Base-by-base conservation (phyloP, 2,888 invertebrate species). In the Drosophila setosimentum region DNA sequence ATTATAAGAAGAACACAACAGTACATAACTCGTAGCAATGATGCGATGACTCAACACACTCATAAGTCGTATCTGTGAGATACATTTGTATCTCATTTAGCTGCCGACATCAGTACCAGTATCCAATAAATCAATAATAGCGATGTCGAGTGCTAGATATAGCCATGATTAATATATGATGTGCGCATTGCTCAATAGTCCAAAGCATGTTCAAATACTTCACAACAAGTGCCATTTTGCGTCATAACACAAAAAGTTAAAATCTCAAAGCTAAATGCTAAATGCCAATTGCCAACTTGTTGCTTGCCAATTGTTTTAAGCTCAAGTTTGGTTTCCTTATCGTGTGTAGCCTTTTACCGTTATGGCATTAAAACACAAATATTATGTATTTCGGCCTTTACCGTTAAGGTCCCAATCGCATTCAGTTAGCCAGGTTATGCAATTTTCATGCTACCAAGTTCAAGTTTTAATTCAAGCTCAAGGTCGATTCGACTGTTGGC, bases 401-500 rank as follows among this genome's bases (percentile, higher is more conserved):
- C 69, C 54, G 70, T 70, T 73, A 69, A 60, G 42, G 27, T 29
- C 64, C 37, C 27, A 29, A 58, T 29, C 68, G 63, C 63, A 72
- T 45, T 50, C 59, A 32, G 42, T 32, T 35, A 27, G 64, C 63
- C 54, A 40, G 16, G 69, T 78, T 87, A 72, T 85, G 87, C 84
- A 85, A 85, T 73, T 88, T 65, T 50, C 42, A 32, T 57, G 62
- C 61, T 55, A 67, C 51, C 83, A 78, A 82, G 81, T 83, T 85
- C 80, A 87, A 85, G 74, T 75, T 78, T 80, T 73, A 78, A 77
- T 80, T 84, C 83, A 89, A 87, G 91, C 83, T 85, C 91, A 91
- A 91, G 87, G 88, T 89, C 83, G 82, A 65, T 69, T 68, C 45
- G 29, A 59, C 63, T 64, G 55, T 64, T 66, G 59, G 30, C 30